Conservation (phyloP, 2,797 vertebrate species). For the Telmatherina bonti region DNA sequence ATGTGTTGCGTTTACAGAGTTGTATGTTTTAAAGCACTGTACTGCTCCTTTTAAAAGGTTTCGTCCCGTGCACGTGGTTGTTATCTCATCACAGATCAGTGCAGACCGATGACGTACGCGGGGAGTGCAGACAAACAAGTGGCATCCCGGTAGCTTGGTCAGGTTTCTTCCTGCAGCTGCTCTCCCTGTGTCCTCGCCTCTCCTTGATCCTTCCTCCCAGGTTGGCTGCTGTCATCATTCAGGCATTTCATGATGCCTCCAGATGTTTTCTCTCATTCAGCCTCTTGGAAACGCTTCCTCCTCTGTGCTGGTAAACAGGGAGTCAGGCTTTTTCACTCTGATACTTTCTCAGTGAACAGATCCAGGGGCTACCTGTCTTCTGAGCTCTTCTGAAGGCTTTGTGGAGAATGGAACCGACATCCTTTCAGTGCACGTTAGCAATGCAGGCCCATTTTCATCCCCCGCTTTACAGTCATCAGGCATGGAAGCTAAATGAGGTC, state of each 20-base stretch:
- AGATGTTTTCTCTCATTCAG: slow-evolving; percentile 76
- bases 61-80: no score
- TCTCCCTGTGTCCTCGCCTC: slow-evolving; percentile 36
- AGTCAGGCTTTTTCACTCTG: slow-evolving; percentile 27
- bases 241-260: slow-evolving; percentile 75
- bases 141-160: slow-evolving; percentile 3
- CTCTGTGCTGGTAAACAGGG: slow-evolving; percentile 33
- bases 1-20: no score
- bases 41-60: no score
- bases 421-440: slow-evolving; percentile 23
- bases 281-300: slow-evolving; percentile 45
- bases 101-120: not conserved
- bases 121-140: slow-evolving; percentile 9
- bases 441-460: slow-evolving; percentile 39
- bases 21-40: no score
- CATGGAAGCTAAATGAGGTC: not conserved
- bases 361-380: slow-evolving; percentile 10
- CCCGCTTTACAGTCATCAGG: slow-evolving; percentile 12
- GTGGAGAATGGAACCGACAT: no score
- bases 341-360: slow-evolving; percentile 6
- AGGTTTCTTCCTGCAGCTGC: slow-evolving; percentile 1
- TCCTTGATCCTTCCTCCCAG: slow-evolving; percentile 54
- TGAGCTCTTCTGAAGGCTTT: no score
- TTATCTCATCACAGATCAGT: no score
- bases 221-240: slow-evolving; percentile 69